Conservation (phyloP, 2,797 vertebrate species). For the Decapterus maruadsi region DNA sequence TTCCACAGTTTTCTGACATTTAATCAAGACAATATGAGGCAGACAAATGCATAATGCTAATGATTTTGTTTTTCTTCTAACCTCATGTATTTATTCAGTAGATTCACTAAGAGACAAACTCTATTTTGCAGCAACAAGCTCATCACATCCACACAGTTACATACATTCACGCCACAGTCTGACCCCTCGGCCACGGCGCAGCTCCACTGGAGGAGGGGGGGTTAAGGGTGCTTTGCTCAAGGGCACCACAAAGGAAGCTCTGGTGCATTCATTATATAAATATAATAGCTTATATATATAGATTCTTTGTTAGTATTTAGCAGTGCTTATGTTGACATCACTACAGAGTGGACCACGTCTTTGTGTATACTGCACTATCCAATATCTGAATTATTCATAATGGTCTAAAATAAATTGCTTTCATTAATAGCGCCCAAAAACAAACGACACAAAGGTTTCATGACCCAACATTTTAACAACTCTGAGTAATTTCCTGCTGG, state of each 20-base stretch:
- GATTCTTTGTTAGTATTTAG: neutral
- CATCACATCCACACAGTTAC: too few relatives aligned
- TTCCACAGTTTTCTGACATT: neutral
- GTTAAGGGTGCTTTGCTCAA: too few relatives aligned
- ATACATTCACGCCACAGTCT: too few relatives aligned
- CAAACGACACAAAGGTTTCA: neutral
- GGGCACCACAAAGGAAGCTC: neutral
- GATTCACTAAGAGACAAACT: too few relatives aligned
- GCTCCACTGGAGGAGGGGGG: too few relatives aligned
- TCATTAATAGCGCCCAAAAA: neutral
- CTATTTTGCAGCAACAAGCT: too few relatives aligned
- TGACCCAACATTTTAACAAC: constrained; percentile 9
- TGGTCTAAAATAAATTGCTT: neutral
- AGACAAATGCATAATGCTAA: neutral
- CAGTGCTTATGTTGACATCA: neutral
- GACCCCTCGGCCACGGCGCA: too few relatives aligned
- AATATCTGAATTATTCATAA: constrained; percentile 4
- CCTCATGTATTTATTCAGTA: too few relatives aligned
- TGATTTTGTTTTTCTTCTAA: too few relatives aligned
- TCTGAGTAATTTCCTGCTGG: constrained; percentile 62
- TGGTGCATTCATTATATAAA: neutral
- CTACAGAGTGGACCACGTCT: neutral
- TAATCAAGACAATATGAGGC: neutral
- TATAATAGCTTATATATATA: neutral
- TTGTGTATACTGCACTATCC: neutral